Evolutionary conservation across 1,140 invertebrate genomes (phyloP).

Genomic region (Pseudobourletiella spinata): DNA sequence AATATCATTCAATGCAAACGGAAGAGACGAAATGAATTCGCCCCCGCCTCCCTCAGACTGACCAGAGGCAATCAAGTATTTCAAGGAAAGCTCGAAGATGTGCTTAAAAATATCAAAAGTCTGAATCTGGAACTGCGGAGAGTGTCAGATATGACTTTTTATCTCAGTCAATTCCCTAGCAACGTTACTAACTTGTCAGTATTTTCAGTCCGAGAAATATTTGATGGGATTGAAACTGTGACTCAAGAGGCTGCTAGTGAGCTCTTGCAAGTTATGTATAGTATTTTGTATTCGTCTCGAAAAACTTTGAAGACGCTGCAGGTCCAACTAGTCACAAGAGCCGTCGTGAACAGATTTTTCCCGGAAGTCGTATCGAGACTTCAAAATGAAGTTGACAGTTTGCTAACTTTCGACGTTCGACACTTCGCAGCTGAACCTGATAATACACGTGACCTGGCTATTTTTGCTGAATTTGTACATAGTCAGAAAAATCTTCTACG

Average conservation of each 20-base stretch:
- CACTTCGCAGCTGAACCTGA: conserved; percentile 2
- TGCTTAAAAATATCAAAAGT: conserved; percentile 7
- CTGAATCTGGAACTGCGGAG: conserved; percentile 2
- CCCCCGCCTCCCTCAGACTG: not conserved
- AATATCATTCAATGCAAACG: conserved; percentile 17
- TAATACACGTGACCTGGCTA: conserved; percentile 1
- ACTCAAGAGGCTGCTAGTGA: not conserved
- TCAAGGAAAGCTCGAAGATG: not conserved
- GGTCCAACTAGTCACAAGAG: not conserved
- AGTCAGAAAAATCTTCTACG: conserved; percentile 8
- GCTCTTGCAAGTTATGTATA: not conserved
- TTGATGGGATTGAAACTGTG: conserved; percentile 8
- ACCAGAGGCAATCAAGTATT: conserved; percentile 6
- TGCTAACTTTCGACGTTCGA: conserved; percentile 1
- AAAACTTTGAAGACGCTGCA: not conserved
- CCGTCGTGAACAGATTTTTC: conserved; percentile 9
- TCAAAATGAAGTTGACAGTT: not conserved
- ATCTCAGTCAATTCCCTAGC: not conserved
- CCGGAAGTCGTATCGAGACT: conserved; percentile 10
- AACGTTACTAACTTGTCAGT: not conserved
- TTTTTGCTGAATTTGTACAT: conserved; percentile 10
- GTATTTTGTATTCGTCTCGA: not conserved
- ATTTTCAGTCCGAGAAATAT: conserved; percentile 5
- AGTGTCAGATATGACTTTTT: conserved; percentile 13
- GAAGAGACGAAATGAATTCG: not conserved